Evolutionary conservation across 2,797 vertebrate genomes (phyloP).

Genomic region (Bryconaethiops microstoma): DNA sequence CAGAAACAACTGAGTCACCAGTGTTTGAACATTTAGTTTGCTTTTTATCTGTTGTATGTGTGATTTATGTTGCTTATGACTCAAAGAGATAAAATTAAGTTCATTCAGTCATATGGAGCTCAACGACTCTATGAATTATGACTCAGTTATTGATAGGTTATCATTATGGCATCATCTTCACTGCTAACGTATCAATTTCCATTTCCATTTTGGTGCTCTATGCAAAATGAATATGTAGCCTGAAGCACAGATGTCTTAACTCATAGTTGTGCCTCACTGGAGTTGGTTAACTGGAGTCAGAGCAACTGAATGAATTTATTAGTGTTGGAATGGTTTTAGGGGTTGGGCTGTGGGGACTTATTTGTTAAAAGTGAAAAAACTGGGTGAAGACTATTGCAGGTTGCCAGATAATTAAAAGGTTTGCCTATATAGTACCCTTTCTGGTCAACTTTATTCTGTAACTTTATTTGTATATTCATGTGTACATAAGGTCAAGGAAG

Average conservation of each 20-base stretch:
- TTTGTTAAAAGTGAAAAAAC: constrained; percentile 66
- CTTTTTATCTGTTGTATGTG: not conserved
- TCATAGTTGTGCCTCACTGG: constrained; percentile 38
- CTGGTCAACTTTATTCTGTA: too few relatives aligned
- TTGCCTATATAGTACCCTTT: too few relatives aligned
- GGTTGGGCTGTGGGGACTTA: constrained; percentile 70
- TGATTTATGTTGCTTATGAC: constrained; percentile 9
- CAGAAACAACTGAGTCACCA: too few relatives aligned
- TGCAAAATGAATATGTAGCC: not conserved
- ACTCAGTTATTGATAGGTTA: not conserved
- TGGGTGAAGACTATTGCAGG: constrained; percentile 47
- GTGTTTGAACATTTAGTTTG: not conserved
- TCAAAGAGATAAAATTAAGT: not conserved
- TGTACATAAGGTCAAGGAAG: too few relatives aligned
- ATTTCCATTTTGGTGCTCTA: not conserved
- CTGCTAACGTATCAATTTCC: constrained; percentile 1
- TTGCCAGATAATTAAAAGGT: not conserved
- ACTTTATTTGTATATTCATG: too few relatives aligned
- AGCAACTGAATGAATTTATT: constrained; percentile 69
- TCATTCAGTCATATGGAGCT: not conserved
- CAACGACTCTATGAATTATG: not conserved
- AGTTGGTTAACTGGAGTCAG: constrained; percentile 70
- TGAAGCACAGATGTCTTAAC: not conserved
- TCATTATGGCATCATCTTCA: not conserved
- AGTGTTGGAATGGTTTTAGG: constrained; percentile 74